phyloP scores from a whole-genome alignment of 2,113 vertebrate species.

The Tetraodon nigroviridis region DNA sequence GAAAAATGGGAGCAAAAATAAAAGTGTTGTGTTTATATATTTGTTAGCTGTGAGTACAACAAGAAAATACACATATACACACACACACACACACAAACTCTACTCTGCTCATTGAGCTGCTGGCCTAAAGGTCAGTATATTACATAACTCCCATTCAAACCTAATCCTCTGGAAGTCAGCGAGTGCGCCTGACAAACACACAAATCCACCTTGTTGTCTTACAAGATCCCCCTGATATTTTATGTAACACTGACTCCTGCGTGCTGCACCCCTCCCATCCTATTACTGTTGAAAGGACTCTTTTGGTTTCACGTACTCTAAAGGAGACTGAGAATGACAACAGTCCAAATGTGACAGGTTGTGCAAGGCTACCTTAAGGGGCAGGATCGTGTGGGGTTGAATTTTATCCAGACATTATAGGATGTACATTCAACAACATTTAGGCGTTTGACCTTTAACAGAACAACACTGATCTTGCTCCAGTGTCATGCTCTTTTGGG shows the following conservation, averaged over 20 bases:
- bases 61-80: background rate
- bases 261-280: constrained; percentile 15
- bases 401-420: background rate
- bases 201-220: background rate
- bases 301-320: constrained; percentile 20
- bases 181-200: constrained; percentile 5
- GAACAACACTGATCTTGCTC: background rate
- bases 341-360: constrained; percentile 22
- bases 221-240: constrained; percentile 18
- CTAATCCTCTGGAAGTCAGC: background rate
- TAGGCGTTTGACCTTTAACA: background rate
- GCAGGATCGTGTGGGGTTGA: background rate
- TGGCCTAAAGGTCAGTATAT: constrained; percentile 10
- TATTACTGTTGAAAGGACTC: constrained; percentile 28
- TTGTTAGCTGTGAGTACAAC: too few relatives aligned
- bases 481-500: background rate
- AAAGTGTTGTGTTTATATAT: too few relatives aligned
- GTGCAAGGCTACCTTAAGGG: constrained; percentile 3
- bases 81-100: constrained; percentile 4
- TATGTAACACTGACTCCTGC: constrained; percentile 32
- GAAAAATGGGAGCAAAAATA: too few relatives aligned
- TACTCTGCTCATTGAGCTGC: constrained; percentile 7
- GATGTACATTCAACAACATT: background rate
- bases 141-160: constrained; percentile 27
- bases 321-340: constrained; percentile 12